Evolutionary conservation across 2,113 vertebrate genomes (phyloP), one percentile per base, ranked within the genome.

Genomic region (Lamprotornis superbus): DNA sequence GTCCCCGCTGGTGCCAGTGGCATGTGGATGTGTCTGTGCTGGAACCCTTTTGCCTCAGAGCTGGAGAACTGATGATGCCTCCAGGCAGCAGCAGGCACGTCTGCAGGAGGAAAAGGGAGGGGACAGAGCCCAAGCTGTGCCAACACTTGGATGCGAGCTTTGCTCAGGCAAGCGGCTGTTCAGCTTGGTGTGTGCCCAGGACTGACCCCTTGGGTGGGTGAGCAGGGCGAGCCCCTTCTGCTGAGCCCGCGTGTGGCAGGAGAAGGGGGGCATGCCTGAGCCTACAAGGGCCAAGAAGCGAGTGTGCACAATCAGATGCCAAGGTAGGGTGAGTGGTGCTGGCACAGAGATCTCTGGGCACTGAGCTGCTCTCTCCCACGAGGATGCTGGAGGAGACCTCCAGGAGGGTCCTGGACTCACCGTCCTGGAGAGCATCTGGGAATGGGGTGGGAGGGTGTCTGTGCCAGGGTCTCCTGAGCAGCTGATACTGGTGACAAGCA

Each of bases 381-480:
- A 88, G 59, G 68, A 65, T 77, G 59, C 79, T 90, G 91, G 53
- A 77, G 44, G 87, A 92, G 49, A 68, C 46, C 40, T 91, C 65
- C 28, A 64, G 68, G 60, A 84, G 59, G 35, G 49, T 80, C 59
- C 63, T 81, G 89, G 74, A 53, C 46, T 65, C 53, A 30, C 56
- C 2, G 4, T 88, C 76, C 92, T 4, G 18, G 68, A 91, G 69
- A 89, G 20, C 73, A 90, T 89, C 35, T 74, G 79, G 76, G 64
- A 83, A 86, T 2, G 14, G 89, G 59, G 69, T 0, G 47, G 87
- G 79, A 92, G 75, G 83, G 79, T 11, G 33, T 50, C 75, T 90
- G 75, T 93, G 82, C 92, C 85, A 78, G 87, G 85, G 92, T 78
- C 85, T 94, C 85, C 91, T 67, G 86, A 95, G 94, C 93, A 97